These are phyloP conservation scores for Alectoris magna DNA, from an alignment of 2,797 vertebrate species.

Conservation along the genomic window DNA sequence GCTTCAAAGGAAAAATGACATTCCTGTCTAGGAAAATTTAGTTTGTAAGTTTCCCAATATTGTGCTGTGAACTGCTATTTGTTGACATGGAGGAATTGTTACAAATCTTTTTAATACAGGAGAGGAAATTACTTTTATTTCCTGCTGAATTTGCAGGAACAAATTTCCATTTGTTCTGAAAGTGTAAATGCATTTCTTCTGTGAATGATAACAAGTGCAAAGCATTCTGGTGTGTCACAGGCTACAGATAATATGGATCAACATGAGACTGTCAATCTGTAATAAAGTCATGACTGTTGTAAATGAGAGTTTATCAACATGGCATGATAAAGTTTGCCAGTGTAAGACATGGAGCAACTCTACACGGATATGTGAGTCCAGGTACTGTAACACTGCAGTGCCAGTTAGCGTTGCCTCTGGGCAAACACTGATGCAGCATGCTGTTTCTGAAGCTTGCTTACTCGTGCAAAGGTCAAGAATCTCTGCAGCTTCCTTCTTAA, in stretches of 20 bases:
- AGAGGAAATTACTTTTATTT: neutral
- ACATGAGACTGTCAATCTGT: neutral
- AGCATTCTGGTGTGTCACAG: neutral
- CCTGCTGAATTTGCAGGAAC: neutral
- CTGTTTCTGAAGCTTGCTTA: neutral
- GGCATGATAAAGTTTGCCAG: neutral
- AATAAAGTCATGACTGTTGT: neutral
- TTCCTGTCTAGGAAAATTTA: neutral
- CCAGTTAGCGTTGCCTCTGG: neutral
- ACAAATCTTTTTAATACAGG: neutral
- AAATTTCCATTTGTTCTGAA: neutral
- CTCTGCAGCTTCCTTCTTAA: neutral
- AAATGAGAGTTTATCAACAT: fast-evolving
- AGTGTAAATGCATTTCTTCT: neutral
- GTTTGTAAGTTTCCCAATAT: neutral
- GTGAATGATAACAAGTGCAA: neutral
- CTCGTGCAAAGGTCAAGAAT: neutral
- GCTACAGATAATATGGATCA: neutral
- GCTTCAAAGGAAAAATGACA: neutral
- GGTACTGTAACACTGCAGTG: neutral
- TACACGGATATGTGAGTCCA: neutral
- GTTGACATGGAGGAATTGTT: neutral
- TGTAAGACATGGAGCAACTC: fast-evolving
- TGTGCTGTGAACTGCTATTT: slow-evolving; percentile 2
- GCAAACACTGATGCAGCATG: neutral